Base-by-base conservation (phyloP, 2,113 vertebrate species). In the Verasper variegatus region DNA sequence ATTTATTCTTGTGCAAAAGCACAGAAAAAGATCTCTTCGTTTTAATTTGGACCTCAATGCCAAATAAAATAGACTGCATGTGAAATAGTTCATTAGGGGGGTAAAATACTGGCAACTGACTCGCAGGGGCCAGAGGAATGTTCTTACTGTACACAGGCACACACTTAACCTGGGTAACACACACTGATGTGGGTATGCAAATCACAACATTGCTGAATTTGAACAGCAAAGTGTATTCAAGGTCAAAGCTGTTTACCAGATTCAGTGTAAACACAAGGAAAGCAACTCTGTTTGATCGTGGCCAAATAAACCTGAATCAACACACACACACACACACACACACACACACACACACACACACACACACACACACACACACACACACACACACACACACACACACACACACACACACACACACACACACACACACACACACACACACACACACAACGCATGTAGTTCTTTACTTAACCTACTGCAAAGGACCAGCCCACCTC, bases 191-290 rank as follows among this genome's bases (percentile, higher is more conserved):
- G 67, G 73, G 74, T 24, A 70, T 78, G 81, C 59, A 76, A 80
- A 82, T 79, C 66, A 76, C 58, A 71, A 68, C 26, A 47, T 49
- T 77, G 85, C 76, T 83, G 68, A 85, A 81, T 85, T 77, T 87
- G 74, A 90, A 90, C 88, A 92, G 85, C 45, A 81, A 80, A 71
- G 88, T 90, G 84, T 87, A 74, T 82, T 89, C 88, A 88, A 93
- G 92, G 92, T 93, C 91, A 92, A 86, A 81, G 55, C 64, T 88
- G 88, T 87, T 89, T 86, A 83, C 80, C 75, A 75, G 80, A 58
- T 49, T 63, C 73, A 74, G 62, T 58, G 81, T 68, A 87, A 88
- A 68, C 60, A 64, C 37, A 55, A 18, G 52, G 26, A 59, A 65
- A 86, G 67, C 76, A 71, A 76, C 74, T 76, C 24, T 24, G 76